Conservation (phyloP, 2,888 invertebrate genomes). For the Gymnosoma rotundatum region DNA sequence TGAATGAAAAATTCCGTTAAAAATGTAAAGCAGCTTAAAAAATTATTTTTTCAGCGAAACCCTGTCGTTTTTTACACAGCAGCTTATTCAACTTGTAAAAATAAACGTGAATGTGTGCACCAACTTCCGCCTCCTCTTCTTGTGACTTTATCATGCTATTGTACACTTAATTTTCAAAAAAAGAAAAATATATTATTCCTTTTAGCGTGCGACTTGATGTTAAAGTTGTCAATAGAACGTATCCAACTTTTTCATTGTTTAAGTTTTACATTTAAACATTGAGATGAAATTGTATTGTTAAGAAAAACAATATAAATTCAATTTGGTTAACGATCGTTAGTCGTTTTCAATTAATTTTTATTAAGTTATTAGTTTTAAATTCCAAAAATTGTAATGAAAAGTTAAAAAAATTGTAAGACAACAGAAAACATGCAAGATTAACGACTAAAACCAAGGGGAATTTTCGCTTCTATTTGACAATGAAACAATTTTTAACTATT, state of each 20-base stretch:
- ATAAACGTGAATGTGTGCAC: background rate
- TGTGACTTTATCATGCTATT: background rate
- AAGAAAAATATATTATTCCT: background rate
- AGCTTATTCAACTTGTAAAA: too few relatives aligned
- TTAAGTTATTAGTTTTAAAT: slow-evolving; percentile 19
- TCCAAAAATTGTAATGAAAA: background rate
- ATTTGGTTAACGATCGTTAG: slow-evolving; percentile 24
- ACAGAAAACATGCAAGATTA: background rate
- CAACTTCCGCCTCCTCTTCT: background rate
- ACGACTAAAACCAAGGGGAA: background rate
- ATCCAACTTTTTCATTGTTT: slow-evolving; percentile 3
- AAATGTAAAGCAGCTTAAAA: too few relatives aligned
- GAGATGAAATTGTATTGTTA: slow-evolving; percentile 4
- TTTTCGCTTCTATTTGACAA: background rate
- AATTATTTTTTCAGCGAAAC: too few relatives aligned
- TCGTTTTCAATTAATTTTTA: slow-evolving; percentile 37
- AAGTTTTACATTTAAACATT: slow-evolving; percentile 9
- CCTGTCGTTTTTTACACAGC: too few relatives aligned
- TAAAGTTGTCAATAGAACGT: background rate
- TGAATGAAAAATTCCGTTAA: too few relatives aligned
- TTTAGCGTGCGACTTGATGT: background rate
- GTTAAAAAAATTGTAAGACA: background rate
- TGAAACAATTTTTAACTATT: background rate
- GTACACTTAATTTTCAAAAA: background rate
- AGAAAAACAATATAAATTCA: slow-evolving; percentile 12